These are phyloP conservation scores for Metalampra italica DNA, from an alignment of 2,888 invertebrate species.

Conservation along the genomic window DNA sequence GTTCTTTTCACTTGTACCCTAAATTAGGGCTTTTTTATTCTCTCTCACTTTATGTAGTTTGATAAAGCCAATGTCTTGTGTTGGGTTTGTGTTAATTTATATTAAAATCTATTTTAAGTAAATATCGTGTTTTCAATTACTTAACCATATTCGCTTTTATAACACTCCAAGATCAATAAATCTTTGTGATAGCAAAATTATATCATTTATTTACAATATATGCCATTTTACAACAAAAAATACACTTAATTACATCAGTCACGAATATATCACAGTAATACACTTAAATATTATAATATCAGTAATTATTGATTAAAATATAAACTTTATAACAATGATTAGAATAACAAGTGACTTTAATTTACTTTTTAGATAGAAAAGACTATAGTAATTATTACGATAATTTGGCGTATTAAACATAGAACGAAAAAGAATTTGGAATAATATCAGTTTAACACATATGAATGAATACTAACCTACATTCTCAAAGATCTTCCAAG, in stretches of 20 bases:
- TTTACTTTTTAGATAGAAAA: too few species aligned
- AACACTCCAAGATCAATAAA: too few species aligned
- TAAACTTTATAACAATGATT: not conserved
- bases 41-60: constrained; percentile 63
- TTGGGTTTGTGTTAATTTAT: constrained; percentile 77
- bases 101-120: constrained; percentile 73
- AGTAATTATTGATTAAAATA: constrained; percentile 1
- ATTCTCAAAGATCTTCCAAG: not conserved
- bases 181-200: too few species aligned
- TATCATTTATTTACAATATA: too few species aligned
- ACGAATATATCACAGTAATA: constrained; percentile 62
- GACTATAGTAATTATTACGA: not conserved
- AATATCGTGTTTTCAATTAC: constrained; percentile 17
- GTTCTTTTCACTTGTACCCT: constrained; percentile 77
- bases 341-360: too few species aligned
- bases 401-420: constrained; percentile 5
- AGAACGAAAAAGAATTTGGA: too few species aligned
- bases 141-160: not conserved
- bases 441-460: too few species aligned
- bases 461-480: too few species aligned
- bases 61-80: constrained; percentile 70
- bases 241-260: constrained; percentile 47
- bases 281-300: constrained; percentile 9
- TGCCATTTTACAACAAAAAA: constrained; percentile 53
- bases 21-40: constrained; percentile 75